Base-by-base conservation (phyloP, 2,113 vertebrate genomes). In the Pluvianellus socialis region DNA sequence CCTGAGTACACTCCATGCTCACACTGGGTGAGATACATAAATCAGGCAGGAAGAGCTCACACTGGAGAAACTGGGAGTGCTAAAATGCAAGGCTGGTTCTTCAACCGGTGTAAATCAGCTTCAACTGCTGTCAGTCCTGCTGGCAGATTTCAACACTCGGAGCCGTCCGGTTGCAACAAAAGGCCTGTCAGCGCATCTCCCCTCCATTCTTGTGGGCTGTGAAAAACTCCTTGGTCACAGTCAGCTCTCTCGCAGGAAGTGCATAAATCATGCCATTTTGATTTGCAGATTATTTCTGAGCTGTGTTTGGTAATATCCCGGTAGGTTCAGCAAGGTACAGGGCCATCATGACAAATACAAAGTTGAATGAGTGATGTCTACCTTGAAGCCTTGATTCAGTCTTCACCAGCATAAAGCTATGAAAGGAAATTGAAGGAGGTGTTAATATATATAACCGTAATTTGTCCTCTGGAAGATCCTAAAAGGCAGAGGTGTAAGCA, bases 11-110 rank as follows among this genome's bases (percentile, higher is more conserved):
- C 52, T 77, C 86, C 68, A 94, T 86, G 92, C 88, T 75, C 47
- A 17, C 68, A 27, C 79, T 0, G 33, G 61, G 65, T 56, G 82
- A 96, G 95, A 94, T 90, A 84, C 86, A 96, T 96, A 97, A 96
- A 96, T 95, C 92, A 95, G 80, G 45, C 74, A 85, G 47, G 92
- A 96, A 89, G 88, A 91, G 70, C 22, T 86, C 70, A 53, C 40
- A 13, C 70, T 93, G 92, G 86, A 94, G 73, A 87, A 94, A 84
- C 86, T 68, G 65, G 86, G 88, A 92, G 62, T 62, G 62, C 84
- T 95, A n/a, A 95, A 96, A 91, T 14, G 3, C 58, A 62, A 80
- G 71, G 58, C 62, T 80, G 56, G 56, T 84, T 91, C 83, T 79
- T 91, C 83, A 81, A 63, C 79, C 3, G 16, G 72, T 40, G 56